Conservation (phyloP, 2,888 invertebrate genomes). For the Tetropium fuscum region DNA sequence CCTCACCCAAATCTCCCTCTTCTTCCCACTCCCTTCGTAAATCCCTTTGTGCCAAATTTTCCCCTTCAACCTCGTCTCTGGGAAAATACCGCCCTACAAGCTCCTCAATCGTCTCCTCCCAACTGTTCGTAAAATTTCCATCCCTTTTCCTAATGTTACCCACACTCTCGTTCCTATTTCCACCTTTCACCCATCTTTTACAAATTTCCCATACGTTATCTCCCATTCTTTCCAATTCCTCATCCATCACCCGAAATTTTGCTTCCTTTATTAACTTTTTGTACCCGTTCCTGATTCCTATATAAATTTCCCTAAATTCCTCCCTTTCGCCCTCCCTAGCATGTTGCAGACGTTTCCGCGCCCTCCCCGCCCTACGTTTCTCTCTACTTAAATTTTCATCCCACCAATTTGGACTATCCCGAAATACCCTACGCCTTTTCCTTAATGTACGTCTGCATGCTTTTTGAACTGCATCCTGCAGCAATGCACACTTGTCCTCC, state of each 20-base stretch:
- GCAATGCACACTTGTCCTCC: background rate
- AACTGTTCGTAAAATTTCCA: background rate
- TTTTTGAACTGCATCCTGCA: background rate
- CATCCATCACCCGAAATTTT: background rate
- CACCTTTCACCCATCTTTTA: background rate
- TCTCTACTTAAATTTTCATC: background rate
- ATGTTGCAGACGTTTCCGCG: background rate
- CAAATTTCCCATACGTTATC: background rate
- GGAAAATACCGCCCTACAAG: background rate
- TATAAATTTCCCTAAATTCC: background rate
- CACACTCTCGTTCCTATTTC: background rate
- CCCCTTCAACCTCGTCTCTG: background rate
- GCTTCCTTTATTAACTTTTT: background rate
- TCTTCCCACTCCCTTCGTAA: background rate
- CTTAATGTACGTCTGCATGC: background rate
- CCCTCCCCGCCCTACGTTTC: background rate
- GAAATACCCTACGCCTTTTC: background rate
- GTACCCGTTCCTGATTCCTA: background rate
- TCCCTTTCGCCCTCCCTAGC: background rate
- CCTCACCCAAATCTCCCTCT: background rate
- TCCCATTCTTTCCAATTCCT: background rate
- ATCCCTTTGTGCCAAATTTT: background rate
- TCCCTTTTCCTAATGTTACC: background rate
- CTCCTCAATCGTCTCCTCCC: background rate
- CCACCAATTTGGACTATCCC: background rate